Base-by-base conservation (phyloP, 1,140 invertebrate species). In the Ceratina japonica region DNA sequence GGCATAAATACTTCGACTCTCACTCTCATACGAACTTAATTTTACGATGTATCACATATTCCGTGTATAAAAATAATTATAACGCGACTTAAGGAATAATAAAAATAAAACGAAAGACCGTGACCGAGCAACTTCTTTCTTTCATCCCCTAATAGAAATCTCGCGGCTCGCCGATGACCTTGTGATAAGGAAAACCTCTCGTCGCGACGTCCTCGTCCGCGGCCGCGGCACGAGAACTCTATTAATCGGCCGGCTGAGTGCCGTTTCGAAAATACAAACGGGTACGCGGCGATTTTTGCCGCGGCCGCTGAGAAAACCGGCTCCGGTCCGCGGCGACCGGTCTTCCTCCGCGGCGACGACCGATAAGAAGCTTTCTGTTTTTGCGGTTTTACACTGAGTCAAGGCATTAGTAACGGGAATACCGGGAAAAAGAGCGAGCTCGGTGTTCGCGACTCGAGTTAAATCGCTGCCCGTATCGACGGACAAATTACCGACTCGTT, bases 401-500 rank as follows among this genome's bases (percentile, higher is more conserved):
- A 58, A 79, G 74, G 70, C 71, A 76, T 64, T 59, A 15, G 61
- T 78, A 86, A 86, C 77, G 78, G 80, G 69, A 82, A 78, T 76
- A 70, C 64, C 51, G 49, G 61, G 16, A n/a, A n/a, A 31, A 56
- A 56, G n/a, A 58, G n/a, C 56, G 56, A 18, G 15, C 16, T 24
- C 22, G n/a, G 22, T 18, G 10, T 54, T 31, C 37, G 27, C 56
- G 51, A 81, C 72, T 65, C 76, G 75, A 56, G 79, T 65, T 61
- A 78, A 82, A 85, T 85, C 79, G 75, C 63, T 61, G 70, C 65
- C 54, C 62, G 63, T 85, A 86, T 88, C 80, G 86, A 85, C 80
- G 76, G 82, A 86, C 87, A 88, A 89, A 89, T 89, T 89, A 84
- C 81, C 44, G 71, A 51, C 79, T 82, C 77, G 81, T 62, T 77